phyloP scores from a whole-genome alignment of 2,888 invertebrate genomes.

The Elaeidobius kamerunicus region DNA sequence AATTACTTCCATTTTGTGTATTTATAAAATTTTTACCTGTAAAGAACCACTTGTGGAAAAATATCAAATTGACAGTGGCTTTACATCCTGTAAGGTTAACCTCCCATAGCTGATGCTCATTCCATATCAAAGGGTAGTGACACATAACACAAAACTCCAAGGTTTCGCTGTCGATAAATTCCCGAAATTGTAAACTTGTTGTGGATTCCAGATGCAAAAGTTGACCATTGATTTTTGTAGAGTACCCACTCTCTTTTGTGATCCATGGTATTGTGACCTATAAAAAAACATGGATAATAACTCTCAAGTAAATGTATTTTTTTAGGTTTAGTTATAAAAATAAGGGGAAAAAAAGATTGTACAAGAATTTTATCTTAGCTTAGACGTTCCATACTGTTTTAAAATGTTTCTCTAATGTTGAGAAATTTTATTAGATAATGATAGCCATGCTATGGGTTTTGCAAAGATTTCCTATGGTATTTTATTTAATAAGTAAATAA shows the following conservation, averaged over 20 bases:
- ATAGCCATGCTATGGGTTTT: too few relatives aligned
- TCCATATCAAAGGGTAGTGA: conserved; percentile 93
- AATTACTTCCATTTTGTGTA: neutral
- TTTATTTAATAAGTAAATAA: too few relatives aligned
- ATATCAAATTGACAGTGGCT: conserved; percentile 88
- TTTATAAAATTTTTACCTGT: conserved; percentile 56
- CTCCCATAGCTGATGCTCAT: conserved; percentile 94
- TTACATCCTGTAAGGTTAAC: conserved; percentile 91
- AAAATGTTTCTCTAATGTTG: too few relatives aligned
- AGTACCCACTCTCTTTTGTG: conserved; percentile 72
- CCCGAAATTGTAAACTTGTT: conserved; percentile 89
- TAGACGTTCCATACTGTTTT: too few relatives aligned
- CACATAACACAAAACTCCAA: conserved; percentile 86
- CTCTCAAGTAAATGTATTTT: conserved; percentile 5
- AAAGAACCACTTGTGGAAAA: conserved; percentile 94
- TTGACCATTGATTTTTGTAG: conserved; percentile 89
- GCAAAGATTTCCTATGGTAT: too few relatives aligned
- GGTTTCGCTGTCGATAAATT: conserved; percentile 91
- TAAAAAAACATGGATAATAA: neutral
- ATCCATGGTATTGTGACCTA: conserved; percentile 84
- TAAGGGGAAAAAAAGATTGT: too few relatives aligned
- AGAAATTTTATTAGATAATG: too few relatives aligned
- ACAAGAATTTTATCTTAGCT: too few relatives aligned
- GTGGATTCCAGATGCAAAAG: conserved; percentile 92
- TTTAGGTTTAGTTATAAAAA: too few relatives aligned